Conservation (phyloP, 2,797 vertebrate genomes). For the Mormyrops attenuatus region DNA sequence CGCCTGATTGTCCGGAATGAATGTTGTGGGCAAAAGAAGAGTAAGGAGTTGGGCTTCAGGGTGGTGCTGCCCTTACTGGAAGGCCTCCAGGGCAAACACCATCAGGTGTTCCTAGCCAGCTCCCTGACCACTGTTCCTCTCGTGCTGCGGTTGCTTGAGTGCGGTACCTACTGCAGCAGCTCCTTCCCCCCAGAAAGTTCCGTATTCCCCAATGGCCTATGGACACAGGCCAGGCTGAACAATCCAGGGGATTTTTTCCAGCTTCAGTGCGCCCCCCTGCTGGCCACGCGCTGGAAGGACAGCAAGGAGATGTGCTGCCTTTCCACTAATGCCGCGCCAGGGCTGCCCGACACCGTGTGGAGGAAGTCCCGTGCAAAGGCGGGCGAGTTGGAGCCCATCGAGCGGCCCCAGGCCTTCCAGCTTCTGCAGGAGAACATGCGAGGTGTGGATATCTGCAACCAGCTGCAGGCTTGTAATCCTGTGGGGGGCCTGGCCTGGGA, state of each 20-base stretch:
- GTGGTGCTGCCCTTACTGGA: constrained; percentile 57
- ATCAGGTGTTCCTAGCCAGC: constrained; percentile 65
- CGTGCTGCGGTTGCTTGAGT: constrained; percentile 54
- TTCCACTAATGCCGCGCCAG: constrained; percentile 56
- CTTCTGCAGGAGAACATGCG: constrained; percentile 73
- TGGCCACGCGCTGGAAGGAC: constrained; percentile 68
- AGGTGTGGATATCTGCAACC: constrained; percentile 71
- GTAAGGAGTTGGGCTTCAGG: constrained; percentile 41
- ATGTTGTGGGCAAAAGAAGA: constrained; percentile 18
- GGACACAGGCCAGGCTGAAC: constrained; percentile 49
- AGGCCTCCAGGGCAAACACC: constrained; percentile 55
- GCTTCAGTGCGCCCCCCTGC: constrained; percentile 50
- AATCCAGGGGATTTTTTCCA: constrained; percentile 60
- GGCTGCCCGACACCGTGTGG: constrained; percentile 59
- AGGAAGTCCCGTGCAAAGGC: constrained; percentile 55
- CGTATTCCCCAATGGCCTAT: constrained; percentile 52
- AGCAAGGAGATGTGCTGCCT: constrained; percentile 67
- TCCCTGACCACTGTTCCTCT: constrained; percentile 54
- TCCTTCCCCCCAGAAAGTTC: constrained; percentile 51
- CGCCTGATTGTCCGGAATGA: constrained; percentile 53
- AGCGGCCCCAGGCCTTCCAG: constrained; percentile 60
- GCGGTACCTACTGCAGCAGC: constrained; percentile 59
- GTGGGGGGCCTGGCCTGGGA: constrained; percentile 59
- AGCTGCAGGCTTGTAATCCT: constrained; percentile 66
- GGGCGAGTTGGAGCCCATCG: constrained; percentile 52